Evolutionary conservation across 2,888 invertebrate genomes (phyloP), one percentile per base, ranked within the genome.

Genomic region (Acanthococcus lagerstroemiae): DNA sequence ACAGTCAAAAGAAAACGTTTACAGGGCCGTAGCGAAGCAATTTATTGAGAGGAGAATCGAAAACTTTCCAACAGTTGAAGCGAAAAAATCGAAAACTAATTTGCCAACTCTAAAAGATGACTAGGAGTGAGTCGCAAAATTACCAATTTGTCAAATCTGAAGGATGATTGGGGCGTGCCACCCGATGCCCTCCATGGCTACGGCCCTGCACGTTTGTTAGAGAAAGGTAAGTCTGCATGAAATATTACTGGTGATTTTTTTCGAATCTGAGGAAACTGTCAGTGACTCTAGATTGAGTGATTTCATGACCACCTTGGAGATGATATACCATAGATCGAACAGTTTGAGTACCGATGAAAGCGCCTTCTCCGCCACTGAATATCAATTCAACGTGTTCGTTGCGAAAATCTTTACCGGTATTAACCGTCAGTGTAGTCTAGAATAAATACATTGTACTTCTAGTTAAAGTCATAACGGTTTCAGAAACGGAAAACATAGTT

Each of bases 391-490:
- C 76, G 1, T 77, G 77, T 70, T 80, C 77, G 22, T 78, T 77
- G n/a, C 77, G 78, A 71, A 80, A 78, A 71, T 82, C 82, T 72
- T 82, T 82, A 17, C 79, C 78, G 55, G 77, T 76, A 72, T 81
- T 81, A n/a, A 82, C 73, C 27, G 73, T 72, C 27, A 81, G 72
- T 57, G 73, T 73, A 46, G 80, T 77, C 77, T 80, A 70, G 60
- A 61, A 54, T 15, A 17, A 25, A n/a, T 19, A 17, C 26, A 12
- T 17, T n/a, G 12, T 21, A n/a, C 4, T 4, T 50, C 3, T 1
- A 50, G 50, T n/a, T n/a, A n/a, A n/a, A n/a, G n/a, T n/a, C n/a
- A n/a, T n/a, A n/a, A n/a, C n/a, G n/a, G n/a, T n/a, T n/a, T n/a
- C n/a, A n/a, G n/a, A n/a, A n/a, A n/a, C n/a, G n/a, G n/a, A n/a